Evolutionary conservation across 2,888 invertebrate genomes (phyloP).

Genomic region (Luperina nickerlii): DNA sequence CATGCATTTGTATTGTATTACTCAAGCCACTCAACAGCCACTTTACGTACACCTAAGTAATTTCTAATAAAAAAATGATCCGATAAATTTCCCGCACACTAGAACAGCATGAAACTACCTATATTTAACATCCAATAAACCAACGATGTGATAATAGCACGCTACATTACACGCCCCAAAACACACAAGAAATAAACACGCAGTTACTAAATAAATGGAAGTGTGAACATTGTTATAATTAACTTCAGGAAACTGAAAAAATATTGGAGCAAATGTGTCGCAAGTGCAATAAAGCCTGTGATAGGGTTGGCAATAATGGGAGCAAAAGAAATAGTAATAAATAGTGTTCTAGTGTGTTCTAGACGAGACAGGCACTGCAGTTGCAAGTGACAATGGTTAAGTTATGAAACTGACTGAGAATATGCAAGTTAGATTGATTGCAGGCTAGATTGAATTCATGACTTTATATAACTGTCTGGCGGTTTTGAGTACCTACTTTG

Average conservation of each 20-base stretch:
- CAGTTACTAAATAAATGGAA: constrained; percentile 47
- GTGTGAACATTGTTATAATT: constrained; percentile 50
- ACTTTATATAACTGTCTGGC: no score
- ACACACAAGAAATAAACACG: constrained; percentile 16
- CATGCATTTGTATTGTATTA: not conserved
- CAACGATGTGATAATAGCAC: constrained; percentile 15
- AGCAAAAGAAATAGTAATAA: not conserved
- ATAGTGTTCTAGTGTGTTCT: not conserved
- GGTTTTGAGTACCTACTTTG: no score
- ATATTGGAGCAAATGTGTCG: constrained; percentile 39
- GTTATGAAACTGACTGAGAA: no score
- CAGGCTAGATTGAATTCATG: no score
- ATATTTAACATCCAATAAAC: not conserved
- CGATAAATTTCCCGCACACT: not conserved
- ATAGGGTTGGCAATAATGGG: constrained; percentile 36
- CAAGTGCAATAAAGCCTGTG: constrained; percentile 39
- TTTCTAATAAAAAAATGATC: not conserved
- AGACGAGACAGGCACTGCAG: not conserved
- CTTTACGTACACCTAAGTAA: not conserved
- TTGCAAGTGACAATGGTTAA: not conserved
- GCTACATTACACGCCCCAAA: constrained; percentile 51
- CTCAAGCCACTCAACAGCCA: not conserved
- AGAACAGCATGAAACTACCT: not conserved
- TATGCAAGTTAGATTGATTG: no score
- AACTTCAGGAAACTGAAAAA: constrained; percentile 56